Conservation (phyloP, 2,888 invertebrate species). For the Drosophila demipolita region DNA sequence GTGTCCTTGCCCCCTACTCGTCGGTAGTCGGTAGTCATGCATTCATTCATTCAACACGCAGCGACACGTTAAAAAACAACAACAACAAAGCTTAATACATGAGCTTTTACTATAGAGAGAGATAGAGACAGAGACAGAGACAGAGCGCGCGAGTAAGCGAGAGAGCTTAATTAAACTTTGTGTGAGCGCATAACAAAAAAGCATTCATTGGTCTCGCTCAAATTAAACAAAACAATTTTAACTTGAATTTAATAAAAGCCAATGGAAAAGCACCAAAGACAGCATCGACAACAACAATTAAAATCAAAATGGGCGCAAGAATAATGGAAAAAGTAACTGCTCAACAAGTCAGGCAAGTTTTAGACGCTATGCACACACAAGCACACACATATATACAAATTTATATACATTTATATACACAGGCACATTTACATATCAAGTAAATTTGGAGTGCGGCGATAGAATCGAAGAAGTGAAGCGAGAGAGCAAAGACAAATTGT, state of each 20-base stretch:
- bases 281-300: conserved; percentile 40
- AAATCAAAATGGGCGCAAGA: conserved; percentile 81
- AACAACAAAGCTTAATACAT: conserved; percentile 12
- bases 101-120: conserved; percentile 40
- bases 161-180: conserved; percentile 20
- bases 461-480: conserved; percentile 71
- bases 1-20: conserved; percentile 50
- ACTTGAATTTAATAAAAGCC: conserved; percentile 66
- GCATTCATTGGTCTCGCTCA: conserved; percentile 42
- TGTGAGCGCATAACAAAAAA: conserved; percentile 27
- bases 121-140: background rate
- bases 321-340: conserved; percentile 77
- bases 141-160: background rate
- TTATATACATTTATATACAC: conserved; percentile 20
- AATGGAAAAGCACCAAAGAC: conserved; percentile 75
- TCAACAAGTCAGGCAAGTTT: conserved; percentile 79
- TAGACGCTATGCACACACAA: conserved; percentile 47
- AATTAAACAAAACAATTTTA: conserved; percentile 54
- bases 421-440: conserved; percentile 55
- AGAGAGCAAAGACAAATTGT: conserved; percentile 82
- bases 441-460: conserved; percentile 49
- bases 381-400: conserved; percentile 1
- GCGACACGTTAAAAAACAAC: conserved; percentile 20
- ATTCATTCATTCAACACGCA: conserved; percentile 47
- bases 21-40: conserved; percentile 46